Base-by-base conservation (phyloP, 1,140 invertebrate species). In the Formica selysi region DNA sequence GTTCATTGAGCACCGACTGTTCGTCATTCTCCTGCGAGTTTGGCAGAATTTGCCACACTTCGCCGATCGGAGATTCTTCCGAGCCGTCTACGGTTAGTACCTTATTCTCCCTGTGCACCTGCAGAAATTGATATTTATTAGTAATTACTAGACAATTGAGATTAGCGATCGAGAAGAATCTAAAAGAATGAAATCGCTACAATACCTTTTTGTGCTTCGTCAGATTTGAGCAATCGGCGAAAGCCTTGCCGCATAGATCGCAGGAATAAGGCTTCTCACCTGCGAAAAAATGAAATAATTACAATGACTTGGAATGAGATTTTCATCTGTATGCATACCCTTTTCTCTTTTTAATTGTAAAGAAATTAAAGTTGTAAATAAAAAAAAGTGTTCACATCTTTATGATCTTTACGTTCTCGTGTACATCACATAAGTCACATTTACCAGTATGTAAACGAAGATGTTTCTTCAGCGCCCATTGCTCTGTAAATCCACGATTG, bases 251-350 rank as follows among this genome's bases (percentile, higher is more conserved):
- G 92, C 97, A 98, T n/a, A 97, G 91, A 19, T 96, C 95, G 93
- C 98, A 98, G 64, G 96, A 96, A 91, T 97, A 97, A 4, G 97
- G 97, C 90, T 98, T 98, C 92, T 98, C 97, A 54, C 97, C 97
- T 97, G 86, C 16, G 10, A 51, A 88, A 92, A 74, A 67, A 16
- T 22, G 6, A 16, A 22, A 59, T 71, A 19, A 38, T 29, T 59
- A 1, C 8, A 10, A 4, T 36, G 3, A 65, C 19, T 65, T 65
- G 7, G 7, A 38, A n/a, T 36, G 6, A 64, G 32, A 6, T 19
- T 32, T 29, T 26, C 10, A 62, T 29, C 16, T 8, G 11, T 32
- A 29, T 62, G 1, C 26, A 62, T 36, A 13, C 3, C 4, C 48
- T 51, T 51, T 19, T 51, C 13, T 51, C 4, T 36, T 51, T 51